Conservation (phyloP, 1,140 invertebrate genomes). For the Halesus radiatus region DNA sequence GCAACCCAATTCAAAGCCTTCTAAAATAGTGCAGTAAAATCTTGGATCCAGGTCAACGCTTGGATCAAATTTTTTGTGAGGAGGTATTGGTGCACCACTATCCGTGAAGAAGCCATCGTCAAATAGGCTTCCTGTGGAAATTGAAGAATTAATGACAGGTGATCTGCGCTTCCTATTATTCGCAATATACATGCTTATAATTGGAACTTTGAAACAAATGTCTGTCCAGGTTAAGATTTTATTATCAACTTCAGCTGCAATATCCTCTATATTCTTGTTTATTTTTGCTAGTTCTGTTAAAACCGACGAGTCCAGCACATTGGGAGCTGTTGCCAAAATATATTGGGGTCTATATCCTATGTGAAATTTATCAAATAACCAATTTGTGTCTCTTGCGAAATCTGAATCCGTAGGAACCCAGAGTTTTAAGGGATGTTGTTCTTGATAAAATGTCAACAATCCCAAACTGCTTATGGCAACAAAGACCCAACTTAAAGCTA, state of each 20-base stretch:
- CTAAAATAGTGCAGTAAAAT: constrained; percentile 73
- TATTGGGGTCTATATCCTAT: constrained; percentile 75
- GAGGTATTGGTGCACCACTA: constrained; percentile 60
- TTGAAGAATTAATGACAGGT: not conserved
- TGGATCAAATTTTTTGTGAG: constrained; percentile 66
- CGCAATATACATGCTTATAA: constrained; percentile 40
- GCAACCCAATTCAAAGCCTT: constrained; percentile 73
- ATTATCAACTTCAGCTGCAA: constrained; percentile 61
- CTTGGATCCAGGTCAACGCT: constrained; percentile 68
- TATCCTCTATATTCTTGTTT: constrained; percentile 61
- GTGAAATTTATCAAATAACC: constrained; percentile 79
- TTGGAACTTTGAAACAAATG: constrained; percentile 77
- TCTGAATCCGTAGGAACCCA: constrained; percentile 80
- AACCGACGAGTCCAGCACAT: constrained; percentile 76
- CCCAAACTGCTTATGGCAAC: constrained; percentile 71
- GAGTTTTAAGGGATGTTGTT: constrained; percentile 76
- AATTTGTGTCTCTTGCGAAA: constrained; percentile 78
- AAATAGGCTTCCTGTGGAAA: constrained; percentile 8
- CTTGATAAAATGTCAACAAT: constrained; percentile 73
- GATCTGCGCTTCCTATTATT: constrained; percentile 2
- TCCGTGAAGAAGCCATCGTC: constrained; percentile 56
- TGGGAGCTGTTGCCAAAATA: constrained; percentile 75
- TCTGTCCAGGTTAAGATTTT: constrained; percentile 71
- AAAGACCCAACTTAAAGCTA: constrained; percentile 69
- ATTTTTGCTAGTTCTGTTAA: constrained; percentile 62